Percentiles rank a stretch among this genome's conserved stretches.
These are phyloP conservation scores for Eupithecia insigniata DNA, from an alignment of 2,888 invertebrate genomes.

Conservation along the genomic window DNA sequence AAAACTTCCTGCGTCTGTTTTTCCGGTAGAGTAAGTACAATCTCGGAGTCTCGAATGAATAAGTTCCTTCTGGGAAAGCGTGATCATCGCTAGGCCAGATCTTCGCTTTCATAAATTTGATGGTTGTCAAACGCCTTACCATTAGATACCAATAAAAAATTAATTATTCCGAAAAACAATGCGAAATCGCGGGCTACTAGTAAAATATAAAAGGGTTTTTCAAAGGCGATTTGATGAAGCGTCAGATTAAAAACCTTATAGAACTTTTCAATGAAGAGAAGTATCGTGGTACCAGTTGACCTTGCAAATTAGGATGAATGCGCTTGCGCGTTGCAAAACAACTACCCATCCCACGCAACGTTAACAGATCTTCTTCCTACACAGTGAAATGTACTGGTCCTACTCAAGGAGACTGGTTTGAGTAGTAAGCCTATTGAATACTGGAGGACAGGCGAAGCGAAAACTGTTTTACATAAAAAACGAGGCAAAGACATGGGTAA, in stretches of 20 bases:
- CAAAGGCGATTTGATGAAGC: neutral
- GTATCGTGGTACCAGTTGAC: slow-evolving; percentile 24
- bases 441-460: neutral
- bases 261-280: neutral
- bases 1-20: too few relatives aligned
- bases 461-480: neutral
- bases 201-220: neutral
- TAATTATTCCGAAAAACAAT: too few relatives aligned
- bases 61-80: too few relatives aligned
- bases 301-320: slow-evolving; percentile 29
- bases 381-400: slow-evolving; percentile 18
- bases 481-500: neutral
- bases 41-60: too few relatives aligned
- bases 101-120: too few relatives aligned
- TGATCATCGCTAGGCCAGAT: too few relatives aligned
- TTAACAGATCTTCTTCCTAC: slow-evolving; percentile 28
- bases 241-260: neutral
- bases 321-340: slow-evolving; percentile 28
- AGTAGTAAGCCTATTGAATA: neutral
- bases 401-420: slow-evolving; percentile 26
- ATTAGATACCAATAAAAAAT: too few relatives aligned
- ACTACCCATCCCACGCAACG: slow-evolving; percentile 24
- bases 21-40: too few relatives aligned
- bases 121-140: too few relatives aligned
- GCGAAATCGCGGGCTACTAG: neutral